Conservation (phyloP, 2,797 vertebrate species). For the Ibycter americanus region DNA sequence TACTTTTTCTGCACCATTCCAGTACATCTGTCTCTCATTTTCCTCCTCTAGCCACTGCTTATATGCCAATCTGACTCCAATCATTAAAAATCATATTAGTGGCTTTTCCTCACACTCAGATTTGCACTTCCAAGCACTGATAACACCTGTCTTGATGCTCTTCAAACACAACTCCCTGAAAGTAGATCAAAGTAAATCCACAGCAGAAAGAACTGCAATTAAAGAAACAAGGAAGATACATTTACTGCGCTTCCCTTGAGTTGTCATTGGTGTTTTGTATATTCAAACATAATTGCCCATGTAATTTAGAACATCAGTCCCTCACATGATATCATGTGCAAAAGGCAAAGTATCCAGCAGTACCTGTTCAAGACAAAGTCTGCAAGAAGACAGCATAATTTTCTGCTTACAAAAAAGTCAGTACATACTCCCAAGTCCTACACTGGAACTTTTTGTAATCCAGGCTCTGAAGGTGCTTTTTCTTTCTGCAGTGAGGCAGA, state of each 20-base stretch:
- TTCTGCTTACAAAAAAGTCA: neutral
- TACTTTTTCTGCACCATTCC: neutral
- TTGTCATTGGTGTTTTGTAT: neutral
- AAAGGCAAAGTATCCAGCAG: neutral
- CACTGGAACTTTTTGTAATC: neutral
- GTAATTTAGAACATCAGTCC: neutral
- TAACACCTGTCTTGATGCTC: neutral
- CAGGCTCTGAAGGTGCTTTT: neutral
- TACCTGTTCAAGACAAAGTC: neutral
- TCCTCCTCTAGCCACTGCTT: neutral
- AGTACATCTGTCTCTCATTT: neutral
- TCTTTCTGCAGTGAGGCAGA: neutral
- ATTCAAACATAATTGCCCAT: neutral
- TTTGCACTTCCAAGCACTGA: neutral
- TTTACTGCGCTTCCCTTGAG: neutral
- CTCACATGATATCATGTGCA: neutral
- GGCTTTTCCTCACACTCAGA: neutral
- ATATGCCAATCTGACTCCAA: neutral
- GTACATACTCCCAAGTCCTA: neutral
- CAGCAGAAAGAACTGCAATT: neutral
- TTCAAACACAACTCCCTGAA: neutral
- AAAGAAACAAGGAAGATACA: neutral
- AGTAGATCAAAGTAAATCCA: neutral
- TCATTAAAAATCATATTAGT: neutral
- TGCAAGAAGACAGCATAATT: neutral